Percentiles rank a stretch among this genome's conserved stretches.
phyloP scores from a whole-genome alignment of 2,797 vertebrate species.

The Acrossocheilus fasciatus region DNA sequence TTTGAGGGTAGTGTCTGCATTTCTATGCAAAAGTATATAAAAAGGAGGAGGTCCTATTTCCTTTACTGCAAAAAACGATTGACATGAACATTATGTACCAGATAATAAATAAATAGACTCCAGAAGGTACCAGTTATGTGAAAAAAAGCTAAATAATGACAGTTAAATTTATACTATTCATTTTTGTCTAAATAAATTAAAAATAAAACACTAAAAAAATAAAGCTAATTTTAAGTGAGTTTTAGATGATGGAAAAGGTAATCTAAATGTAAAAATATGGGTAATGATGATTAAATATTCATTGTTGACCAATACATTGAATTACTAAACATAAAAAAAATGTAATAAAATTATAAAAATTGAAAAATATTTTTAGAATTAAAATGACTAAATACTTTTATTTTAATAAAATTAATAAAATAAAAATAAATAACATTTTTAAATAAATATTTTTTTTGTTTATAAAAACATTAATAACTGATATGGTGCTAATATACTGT shows the following conservation, averaged over 20 bases:
- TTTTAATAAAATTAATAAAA: background rate
- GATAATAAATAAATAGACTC: background rate
- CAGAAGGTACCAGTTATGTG: background rate
- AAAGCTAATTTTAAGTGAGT: background rate
- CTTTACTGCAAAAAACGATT: background rate
- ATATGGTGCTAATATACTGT: background rate
- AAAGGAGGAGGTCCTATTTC: background rate
- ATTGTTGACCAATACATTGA: background rate
- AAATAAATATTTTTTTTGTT: background rate
- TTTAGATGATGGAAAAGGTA: background rate
- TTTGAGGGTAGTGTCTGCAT: slow-evolving; percentile 23
- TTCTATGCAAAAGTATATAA: background rate
- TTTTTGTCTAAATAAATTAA: background rate
- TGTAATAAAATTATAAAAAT: too few species aligned
- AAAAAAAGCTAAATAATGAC: background rate
- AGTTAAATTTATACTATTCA: background rate
- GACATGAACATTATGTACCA: background rate
- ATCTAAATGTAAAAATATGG: background rate
- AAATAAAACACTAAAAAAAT: background rate
- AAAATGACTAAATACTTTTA: background rate
- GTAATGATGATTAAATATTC: background rate
- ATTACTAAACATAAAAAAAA: background rate
- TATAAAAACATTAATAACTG: background rate
- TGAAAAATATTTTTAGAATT: background rate
- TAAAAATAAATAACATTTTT: background rate